Base-by-base conservation (phyloP, 2,113 vertebrate genomes). In the Lycaon pictus region DNA sequence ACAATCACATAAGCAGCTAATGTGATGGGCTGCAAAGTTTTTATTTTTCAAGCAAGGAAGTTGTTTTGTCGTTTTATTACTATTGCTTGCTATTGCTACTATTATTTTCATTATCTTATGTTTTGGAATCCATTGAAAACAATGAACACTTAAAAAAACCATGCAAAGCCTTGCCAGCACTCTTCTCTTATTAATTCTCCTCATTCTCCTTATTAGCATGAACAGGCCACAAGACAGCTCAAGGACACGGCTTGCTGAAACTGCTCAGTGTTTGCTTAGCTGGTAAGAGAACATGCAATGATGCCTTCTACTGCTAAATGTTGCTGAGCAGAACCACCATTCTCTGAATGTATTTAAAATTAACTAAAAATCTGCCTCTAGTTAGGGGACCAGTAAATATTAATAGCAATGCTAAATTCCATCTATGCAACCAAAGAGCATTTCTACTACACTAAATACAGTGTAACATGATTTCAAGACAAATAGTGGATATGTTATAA, bases 161-260 rank as follows among this genome's bases (percentile, higher is more conserved):
- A 79, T 9, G 56, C 55, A 63, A 89, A 81, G 56, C 22, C 56
- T 72, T 92, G 87, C 37, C 55, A 79, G 93, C 55, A 56, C 94
- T 90, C 96, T 80, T 96, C 96, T 98, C 89, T 97, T 97, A 98
- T 98, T 98, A 99, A 99, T 98, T 99, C 99, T 98, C 90, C 92
- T 98, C 97, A 92, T 99, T 99, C 98, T 99, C 98, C 99, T 96
- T 91, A 96, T 98, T 98, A 98, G 96, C 95, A 98, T 83, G 94
- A 90, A 94, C 96, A 97, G 96, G 98, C 97, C 98, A 96, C 90
- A 96, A n/a, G 96, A 76, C 25, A 83, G 97, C 98, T 99, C 98
- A 99, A 99, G 99, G 98, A 98, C 98, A 13, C 79, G 96, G 97
- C 96, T 94, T 29, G 27, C 84, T 97, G 88, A 98, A 98, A 98